Base-by-base conservation (phyloP, 2,888 invertebrate species). In the Agonum fuliginosum region DNA sequence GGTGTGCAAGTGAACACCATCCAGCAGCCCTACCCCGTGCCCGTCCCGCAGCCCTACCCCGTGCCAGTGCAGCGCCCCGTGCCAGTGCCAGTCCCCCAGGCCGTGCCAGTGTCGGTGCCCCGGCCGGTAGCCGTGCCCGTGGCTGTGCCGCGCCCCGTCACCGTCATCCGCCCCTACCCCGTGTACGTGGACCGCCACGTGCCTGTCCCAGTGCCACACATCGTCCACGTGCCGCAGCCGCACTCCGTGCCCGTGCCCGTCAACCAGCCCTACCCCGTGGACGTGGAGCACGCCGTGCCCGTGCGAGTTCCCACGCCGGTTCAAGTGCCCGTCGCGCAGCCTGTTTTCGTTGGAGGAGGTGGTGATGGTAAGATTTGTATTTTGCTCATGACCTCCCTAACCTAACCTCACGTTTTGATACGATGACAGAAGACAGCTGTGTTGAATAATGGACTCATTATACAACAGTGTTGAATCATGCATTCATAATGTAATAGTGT, bases 201-300 rank as follows among this genome's bases (percentile, higher is more conserved):
- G 12, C 84, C 84, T 14, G 82, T 84, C 10, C 85, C 89, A 0
- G 88, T 90, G 0, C 88, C 87, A 3, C 86, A 89, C 0, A 88
- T 88, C 0, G 88, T 90, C 0, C 89, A 87, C 0, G 87, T 87
- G 10, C 84, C 87, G 70, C 85, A 85, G 2, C 86, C 87, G 0
- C 85, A 87, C 48, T 87, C 88, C 0, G 86, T 87, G 17, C 81
- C 86, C 1, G 86, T 89, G 5, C 86, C 86, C 1, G 86, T 90
- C 0, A 89, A 90, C 62, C 86, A 90, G 78, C 90, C 91, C 0
- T 89, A 89, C 76, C 88, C 90, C 1, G 90, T 90, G 20, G 87
- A 88, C 0, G 87, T 90, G 0, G 87, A 90, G 6, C 89, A 90
- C 69, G 89, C 90, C 0, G 87, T 89, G 0, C 89, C 89, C 0